Base-by-base conservation (phyloP, 2,113 vertebrate species). In the Notothenia coriiceps region DNA sequence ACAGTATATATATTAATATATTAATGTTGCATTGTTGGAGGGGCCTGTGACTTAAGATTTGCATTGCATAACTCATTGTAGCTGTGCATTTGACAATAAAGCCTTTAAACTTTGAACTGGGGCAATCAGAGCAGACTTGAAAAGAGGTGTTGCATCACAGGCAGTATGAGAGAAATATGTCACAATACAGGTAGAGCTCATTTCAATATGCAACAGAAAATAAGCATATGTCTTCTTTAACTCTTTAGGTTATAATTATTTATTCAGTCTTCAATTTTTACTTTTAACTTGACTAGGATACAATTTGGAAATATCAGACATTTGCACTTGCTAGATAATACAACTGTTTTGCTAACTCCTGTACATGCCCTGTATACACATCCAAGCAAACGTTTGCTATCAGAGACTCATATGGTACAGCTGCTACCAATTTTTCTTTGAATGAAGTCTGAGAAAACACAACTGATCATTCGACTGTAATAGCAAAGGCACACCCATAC, bases 371-470 rank as follows among this genome's bases (percentile, higher is more conserved):
- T 61, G 50, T 67, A 44, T 52, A 71, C 68, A 84, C 55, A 79
- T 72, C 54, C 57, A 46, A 73, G 79, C 44, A 65, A 57, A 80
- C 65, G 64, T 80, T 85, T 66, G 47, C 44, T 33, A 59, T 64
- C 35, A 76, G 73, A 78, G 59, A 66, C 84, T 55, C 71, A 85
- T 60, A 77, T 77, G 18, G 77, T 77, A 83, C 92, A 94, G 91
- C 93, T 94, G 91, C 83, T 92, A 92, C 80, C 77, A 90, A 94
- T 93, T 91, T 90, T 65, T 86, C 78, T 75, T 82, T 86, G 85
- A 92, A 89, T 88, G 82, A 82, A 87, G 87, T 90, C 89, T 90
- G 88, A 66, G 83, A 92, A 92, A 94, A 91, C 88, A 92, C 77
- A 84, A 88, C 81, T 89, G 90, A 93, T 93, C 91, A 90, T 92